Percentiles rank a stretch among this genome's conserved stretches.
phyloP scores from a whole-genome alignment of 2,888 invertebrate genomes.

The Hanleya hanleyi region DNA sequence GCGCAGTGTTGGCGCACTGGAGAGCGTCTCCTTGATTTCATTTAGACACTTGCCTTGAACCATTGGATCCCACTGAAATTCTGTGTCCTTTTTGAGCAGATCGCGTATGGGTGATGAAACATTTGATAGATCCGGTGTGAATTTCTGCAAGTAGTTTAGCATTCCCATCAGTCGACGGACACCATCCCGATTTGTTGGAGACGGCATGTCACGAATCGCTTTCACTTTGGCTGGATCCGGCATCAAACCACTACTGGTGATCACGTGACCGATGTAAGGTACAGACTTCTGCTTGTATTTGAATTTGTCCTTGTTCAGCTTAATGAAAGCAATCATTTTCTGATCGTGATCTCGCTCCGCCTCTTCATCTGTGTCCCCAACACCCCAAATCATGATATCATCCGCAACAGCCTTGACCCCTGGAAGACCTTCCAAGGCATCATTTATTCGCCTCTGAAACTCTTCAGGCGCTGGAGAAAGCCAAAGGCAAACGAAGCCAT shows the following conservation, averaged over 20 bases:
- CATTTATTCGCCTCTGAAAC: constrained; percentile 30
- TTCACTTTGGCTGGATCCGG: constrained; percentile 29
- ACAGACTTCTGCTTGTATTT: constrained; percentile 19
- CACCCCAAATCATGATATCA: constrained; percentile 32
- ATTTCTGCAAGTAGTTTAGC: constrained; percentile 32
- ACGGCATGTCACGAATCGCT: constrained; percentile 31
- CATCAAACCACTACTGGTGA: constrained; percentile 25
- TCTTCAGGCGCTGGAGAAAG: constrained; percentile 41
- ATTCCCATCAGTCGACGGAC: constrained; percentile 31
- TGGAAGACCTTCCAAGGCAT: constrained; percentile 16
- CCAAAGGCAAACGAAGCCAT: constrained; percentile 36
- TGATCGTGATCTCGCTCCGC: constrained; percentile 27
- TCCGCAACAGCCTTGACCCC: constrained; percentile 28
- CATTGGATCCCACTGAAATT: constrained; percentile 23
- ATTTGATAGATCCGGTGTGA: constrained; percentile 30
- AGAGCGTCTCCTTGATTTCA: constrained; percentile 26
- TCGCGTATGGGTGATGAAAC: constrained; percentile 23
- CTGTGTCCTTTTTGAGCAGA: constrained; percentile 15
- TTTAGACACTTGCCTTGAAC: constrained; percentile 22
- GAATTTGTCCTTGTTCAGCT: constrained; percentile 26
- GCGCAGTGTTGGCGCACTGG: constrained; percentile 18
- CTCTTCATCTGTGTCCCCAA: constrained; percentile 21
- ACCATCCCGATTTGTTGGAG: constrained; percentile 23
- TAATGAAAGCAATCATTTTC: constrained; percentile 23
- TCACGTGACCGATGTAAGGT: constrained; percentile 29